A percentile compares a stretch with the other conserved stretches of the same genome.
These are phyloP conservation scores for Polyommatus icarus DNA, from an alignment of 2,888 invertebrate genomes.

Conservation along the genomic window DNA sequence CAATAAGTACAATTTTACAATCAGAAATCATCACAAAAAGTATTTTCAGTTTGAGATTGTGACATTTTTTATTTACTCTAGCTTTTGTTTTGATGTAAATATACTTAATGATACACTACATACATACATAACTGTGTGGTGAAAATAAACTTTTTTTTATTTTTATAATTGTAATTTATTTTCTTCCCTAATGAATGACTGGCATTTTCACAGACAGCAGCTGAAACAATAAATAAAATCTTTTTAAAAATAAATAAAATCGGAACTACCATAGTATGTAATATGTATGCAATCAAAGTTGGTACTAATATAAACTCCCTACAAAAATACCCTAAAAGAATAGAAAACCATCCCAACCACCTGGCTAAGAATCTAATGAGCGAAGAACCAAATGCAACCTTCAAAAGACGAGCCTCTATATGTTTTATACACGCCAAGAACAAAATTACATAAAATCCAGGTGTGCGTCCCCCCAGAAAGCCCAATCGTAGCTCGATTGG, in stretches of 20 bases:
- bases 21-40: background rate
- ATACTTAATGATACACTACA: background rate
- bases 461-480: no score
- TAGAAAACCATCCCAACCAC: no score
- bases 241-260: background rate
- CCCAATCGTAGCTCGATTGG: no score
- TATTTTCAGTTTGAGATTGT: background rate
- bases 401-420: no score
- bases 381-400: no score
- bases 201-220: conserved; percentile 73
- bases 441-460: no score
- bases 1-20: background rate
- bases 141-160: background rate
- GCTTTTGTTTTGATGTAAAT: background rate
- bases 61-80: background rate
- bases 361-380: no score
- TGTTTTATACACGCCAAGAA: no score
- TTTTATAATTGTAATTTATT: background rate
- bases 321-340: no score
- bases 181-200: conserved; percentile 54
- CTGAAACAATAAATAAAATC: conserved; percentile 53
- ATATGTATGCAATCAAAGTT: no score
- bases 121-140: background rate
- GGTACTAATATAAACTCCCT: no score
- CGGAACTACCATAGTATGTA: no score